Percentiles rank a stretch among this genome's conserved stretches.
phyloP scores from a whole-genome alignment of 1,140 invertebrate genomes.

The Caenorhabditis briggsae region DNA sequence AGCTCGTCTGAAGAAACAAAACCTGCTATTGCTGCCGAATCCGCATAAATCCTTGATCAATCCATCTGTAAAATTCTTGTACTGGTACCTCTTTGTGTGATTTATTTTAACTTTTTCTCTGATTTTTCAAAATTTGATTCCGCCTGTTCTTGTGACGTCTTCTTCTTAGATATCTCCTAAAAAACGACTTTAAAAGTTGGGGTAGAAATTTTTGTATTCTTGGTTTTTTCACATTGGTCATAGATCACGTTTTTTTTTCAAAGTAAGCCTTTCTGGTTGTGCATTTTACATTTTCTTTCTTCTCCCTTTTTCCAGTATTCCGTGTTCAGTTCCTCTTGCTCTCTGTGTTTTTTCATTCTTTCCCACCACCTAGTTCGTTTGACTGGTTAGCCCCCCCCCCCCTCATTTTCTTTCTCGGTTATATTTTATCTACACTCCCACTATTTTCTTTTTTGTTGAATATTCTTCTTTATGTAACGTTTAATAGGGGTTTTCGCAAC shows the following conservation, averaged over 20 bases:
- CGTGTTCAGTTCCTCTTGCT: slow-evolving; percentile 47
- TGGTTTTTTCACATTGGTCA: neutral
- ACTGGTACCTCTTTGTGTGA: slow-evolving; percentile 17
- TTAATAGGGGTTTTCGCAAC: neutral
- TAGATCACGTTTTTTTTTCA: slow-evolving; percentile 4
- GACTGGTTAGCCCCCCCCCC: slow-evolving; percentile 30
- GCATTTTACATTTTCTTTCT: neutral
- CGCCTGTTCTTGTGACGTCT: neutral
- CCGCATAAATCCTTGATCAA: neutral
- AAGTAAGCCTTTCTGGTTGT: neutral
- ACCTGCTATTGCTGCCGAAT: neutral
- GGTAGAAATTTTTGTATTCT: neutral
- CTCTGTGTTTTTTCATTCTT: neutral
- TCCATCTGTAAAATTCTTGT: slow-evolving; percentile 14
- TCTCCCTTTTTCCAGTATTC: slow-evolving; percentile 9
- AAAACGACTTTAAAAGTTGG: slow-evolving; percentile 46
- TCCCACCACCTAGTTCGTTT: slow-evolving; percentile 18
- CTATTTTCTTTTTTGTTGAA: neutral
- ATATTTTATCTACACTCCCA: neutral
- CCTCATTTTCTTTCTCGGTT: neutral
- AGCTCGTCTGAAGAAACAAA: slow-evolving; percentile 24
- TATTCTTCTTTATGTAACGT: neutral
- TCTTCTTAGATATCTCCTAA: slow-evolving; percentile 23
- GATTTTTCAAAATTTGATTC: too few species aligned
- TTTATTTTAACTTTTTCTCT: neutral